Base-by-base conservation (phyloP, 92 coral and sea anemone genomes). In the Bergia sp. region DNA sequence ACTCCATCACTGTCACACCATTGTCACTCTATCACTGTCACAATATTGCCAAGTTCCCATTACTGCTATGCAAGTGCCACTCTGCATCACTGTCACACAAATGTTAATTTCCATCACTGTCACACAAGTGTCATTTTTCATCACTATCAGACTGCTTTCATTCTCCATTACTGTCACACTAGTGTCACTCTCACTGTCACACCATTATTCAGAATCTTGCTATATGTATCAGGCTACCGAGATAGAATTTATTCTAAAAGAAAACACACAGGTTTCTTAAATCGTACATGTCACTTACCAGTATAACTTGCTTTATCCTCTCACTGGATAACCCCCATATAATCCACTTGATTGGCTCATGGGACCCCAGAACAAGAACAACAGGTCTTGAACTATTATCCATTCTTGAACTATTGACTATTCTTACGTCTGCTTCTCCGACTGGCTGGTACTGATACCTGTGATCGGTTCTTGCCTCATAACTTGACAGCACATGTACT, bases 381-480 rank as follows among this genome's bases (percentile, higher is more conserved):
- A 72, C 1, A 72, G 76, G 76, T 36, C 76, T 72, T 3, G 76
- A 1, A 37, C 41, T 72, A 42, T 72, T 72, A 11, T 4, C 76
- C 29, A 5, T 72, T 72, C 76, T 36, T 11, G 1, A n/a, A 61
- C 67, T 61, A 61, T 18, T 61, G n/a, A 61, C 41, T 16, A 72
- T 72, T 36, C 42, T 72, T 36, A 72, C 76, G 11, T 36, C 16
- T 6, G 76, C 16, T 6, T 1, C 36, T 72, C 76, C 76, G 0
- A 72, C 16, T 3, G 76, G 76, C 15, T 72, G 76, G 41, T 72
- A 36, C 36, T 42, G 4, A 6, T 7, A 72, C 5, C 76, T 9
- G 42, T 72, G 76, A 37, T 72, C 76, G 76, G 41, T 72, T 72
- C 76, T 72, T 0, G 76, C 76, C 16, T 72, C 76, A 36, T 72